Evolutionary conservation across 2,113 vertebrate species (phyloP).

Genomic region (Passer montanus): DNA sequence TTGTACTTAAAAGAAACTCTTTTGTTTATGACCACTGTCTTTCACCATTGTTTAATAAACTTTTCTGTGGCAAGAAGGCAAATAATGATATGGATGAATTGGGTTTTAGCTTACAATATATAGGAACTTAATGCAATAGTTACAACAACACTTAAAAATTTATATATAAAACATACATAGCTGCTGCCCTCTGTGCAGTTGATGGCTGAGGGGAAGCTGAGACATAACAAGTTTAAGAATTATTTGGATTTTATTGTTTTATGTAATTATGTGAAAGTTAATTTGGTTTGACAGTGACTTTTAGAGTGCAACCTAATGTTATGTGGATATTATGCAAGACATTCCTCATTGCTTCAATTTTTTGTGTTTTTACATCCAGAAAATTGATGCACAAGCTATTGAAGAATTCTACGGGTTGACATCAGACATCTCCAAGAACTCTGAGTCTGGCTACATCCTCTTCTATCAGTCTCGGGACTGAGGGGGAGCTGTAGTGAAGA

Average conservation of each 20-base stretch:
- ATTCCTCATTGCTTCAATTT: not conserved
- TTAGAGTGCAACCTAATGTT: not conserved
- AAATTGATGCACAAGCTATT: slow-evolving; percentile 88
- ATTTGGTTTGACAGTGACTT: not conserved
- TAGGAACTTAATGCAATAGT: not conserved
- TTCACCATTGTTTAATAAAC: not conserved
- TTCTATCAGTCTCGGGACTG: slow-evolving; percentile 87
- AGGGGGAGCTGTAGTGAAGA: slow-evolving; percentile 47
- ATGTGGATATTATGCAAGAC: not conserved
- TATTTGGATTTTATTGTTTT: not conserved
- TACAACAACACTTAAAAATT: not conserved
- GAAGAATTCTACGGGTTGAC: slow-evolving; percentile 89
- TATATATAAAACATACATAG: not conserved
- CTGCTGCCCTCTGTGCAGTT: not conserved
- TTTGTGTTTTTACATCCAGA: slow-evolving; percentile 62
- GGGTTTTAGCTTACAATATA: not conserved
- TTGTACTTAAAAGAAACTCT: not conserved
- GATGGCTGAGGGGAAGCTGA: not conserved
- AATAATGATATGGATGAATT: not conserved
- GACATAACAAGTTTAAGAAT: not conserved
- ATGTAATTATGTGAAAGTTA: not conserved
- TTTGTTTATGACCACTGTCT: not conserved
- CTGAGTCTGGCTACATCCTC: slow-evolving; percentile 87
- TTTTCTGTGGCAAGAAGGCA: not conserved
- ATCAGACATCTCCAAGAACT: slow-evolving; percentile 87